A percentile compares a stretch with the other conserved stretches of the same genome.
These are phyloP conservation scores for Anguilla megastoma DNA, from an alignment of 2,797 vertebrate species.

Conservation along the genomic window DNA sequence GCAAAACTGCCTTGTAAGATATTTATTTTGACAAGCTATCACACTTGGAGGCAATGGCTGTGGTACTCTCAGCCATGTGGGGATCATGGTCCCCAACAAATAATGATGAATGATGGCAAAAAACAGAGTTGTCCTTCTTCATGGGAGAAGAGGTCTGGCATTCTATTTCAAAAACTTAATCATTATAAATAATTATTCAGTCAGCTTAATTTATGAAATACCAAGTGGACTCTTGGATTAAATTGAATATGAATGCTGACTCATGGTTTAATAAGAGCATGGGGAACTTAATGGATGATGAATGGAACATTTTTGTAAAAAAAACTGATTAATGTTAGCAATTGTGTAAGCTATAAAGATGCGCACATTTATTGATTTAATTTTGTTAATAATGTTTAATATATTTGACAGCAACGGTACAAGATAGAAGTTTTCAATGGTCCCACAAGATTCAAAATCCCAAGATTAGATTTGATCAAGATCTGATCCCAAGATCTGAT, in stretches of 20 bases:
- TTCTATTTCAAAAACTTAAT: conserved; percentile 41
- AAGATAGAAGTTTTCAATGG: too few relatives aligned
- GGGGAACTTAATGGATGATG: conserved; percentile 46
- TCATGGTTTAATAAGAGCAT: conserved; percentile 41
- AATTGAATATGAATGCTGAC: conserved; percentile 44
- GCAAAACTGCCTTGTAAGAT: conserved; percentile 56
- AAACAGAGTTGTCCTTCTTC: conserved; percentile 32
- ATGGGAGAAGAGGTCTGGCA: conserved; percentile 34
- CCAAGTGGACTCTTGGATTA: conserved; percentile 46
- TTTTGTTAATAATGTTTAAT: neutral
- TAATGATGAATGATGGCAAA: conserved; percentile 27
- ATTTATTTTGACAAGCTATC: conserved; percentile 52
- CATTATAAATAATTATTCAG: conserved; percentile 46
- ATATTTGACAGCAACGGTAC: neutral
- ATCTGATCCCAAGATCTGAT: too few relatives aligned
- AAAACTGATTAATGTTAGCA: conserved; percentile 48
- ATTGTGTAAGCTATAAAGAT: conserved; percentile 48
- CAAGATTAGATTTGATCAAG: too few relatives aligned
- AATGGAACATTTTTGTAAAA: conserved; percentile 47
- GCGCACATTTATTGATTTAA: neutral
- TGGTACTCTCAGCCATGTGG: conserved; percentile 9
- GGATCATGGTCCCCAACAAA: neutral
- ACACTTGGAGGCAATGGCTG: conserved; percentile 45
- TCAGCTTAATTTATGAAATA: conserved; percentile 45
- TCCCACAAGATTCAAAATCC: too few relatives aligned